These are phyloP conservation scores for Neodiprion virginianus DNA, from an alignment of 1,140 invertebrate species.

Conservation along the genomic window DNA sequence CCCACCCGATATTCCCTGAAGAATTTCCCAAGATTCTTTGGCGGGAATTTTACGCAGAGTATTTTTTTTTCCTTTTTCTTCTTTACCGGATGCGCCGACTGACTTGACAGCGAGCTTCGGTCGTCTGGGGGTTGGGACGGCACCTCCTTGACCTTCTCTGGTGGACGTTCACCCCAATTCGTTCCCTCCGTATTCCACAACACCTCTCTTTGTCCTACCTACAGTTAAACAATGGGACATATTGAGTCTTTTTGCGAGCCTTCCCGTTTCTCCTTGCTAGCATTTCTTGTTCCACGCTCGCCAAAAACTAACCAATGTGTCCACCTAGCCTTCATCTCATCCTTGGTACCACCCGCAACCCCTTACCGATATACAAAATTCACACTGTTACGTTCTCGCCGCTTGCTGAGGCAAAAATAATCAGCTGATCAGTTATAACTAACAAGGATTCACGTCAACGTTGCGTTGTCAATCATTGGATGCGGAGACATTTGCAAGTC, in stretches of 20 bases:
- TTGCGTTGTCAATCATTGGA: too few species aligned
- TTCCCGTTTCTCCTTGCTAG: neutral
- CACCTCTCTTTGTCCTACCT: constrained; percentile 11
- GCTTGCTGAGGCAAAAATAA: neutral
- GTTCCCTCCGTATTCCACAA: constrained; percentile 39
- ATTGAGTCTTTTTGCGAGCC: neutral
- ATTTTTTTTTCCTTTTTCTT: constrained; percentile 40
- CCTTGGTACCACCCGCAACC: neutral
- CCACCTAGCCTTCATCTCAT: neutral
- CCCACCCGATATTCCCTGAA: constrained; percentile 26
- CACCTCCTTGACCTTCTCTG: constrained; percentile 32
- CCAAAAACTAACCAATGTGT: neutral
- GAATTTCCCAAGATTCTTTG: constrained; percentile 46
- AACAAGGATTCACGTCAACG: too few species aligned
- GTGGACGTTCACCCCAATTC: constrained; percentile 41
- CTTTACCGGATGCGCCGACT: constrained; percentile 43
- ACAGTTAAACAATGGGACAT: constrained; percentile 15
- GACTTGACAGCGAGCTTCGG: constrained; percentile 39
- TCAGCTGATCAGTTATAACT: neutral
- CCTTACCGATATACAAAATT: neutral
- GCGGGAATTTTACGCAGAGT: constrained; percentile 50
- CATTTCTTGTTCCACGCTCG: neutral
- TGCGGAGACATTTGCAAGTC: too few species aligned
- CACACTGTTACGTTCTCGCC: neutral
- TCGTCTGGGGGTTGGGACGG: constrained; percentile 46